These are phyloP conservation scores for Nymphalis urticae DNA, from an alignment of 2,888 invertebrate genomes.

Conservation along the genomic window DNA sequence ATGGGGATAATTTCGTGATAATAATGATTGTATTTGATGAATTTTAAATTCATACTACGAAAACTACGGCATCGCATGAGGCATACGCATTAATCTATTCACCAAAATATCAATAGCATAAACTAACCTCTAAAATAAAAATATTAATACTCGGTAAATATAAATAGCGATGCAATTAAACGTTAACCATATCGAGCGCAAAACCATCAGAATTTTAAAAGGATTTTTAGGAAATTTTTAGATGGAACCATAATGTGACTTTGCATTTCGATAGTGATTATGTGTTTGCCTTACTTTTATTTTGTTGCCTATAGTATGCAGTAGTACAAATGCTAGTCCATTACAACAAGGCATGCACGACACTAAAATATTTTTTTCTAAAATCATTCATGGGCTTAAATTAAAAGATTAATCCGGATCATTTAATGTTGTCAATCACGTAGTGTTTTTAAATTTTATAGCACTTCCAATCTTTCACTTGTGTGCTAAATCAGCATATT, in stretches of 20 bases:
- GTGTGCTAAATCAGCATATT: not conserved
- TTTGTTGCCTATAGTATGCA: not conserved
- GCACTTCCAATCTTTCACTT: not conserved
- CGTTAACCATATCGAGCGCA: conserved; percentile 11
- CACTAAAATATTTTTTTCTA: not conserved
- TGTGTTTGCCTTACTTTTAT: not conserved
- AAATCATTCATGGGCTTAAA: not conserved
- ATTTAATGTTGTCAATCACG: not conserved
- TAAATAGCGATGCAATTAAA: not conserved
- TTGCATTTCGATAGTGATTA: conserved; percentile 12
- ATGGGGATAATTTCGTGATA: conserved; percentile 16
- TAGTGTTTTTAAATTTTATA: not conserved
- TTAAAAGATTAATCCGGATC: not conserved
- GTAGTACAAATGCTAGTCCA: conserved; percentile 21
- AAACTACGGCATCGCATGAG: conserved; percentile 20
- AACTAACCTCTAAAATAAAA: conserved; percentile 4
- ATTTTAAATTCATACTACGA: conserved; percentile 14
- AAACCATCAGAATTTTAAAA: conserved; percentile 7
- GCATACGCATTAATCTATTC: conserved; percentile 17
- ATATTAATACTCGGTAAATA: conserved; percentile 2
- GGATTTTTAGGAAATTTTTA: not conserved
- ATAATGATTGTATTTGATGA: conserved; percentile 17
- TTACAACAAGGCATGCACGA: conserved; percentile 19
- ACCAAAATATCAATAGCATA: conserved; percentile 7
- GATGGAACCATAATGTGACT: not conserved